phyloP scores from a whole-genome alignment of 2,797 vertebrate species.

The Propithecus perrieri region DNA sequence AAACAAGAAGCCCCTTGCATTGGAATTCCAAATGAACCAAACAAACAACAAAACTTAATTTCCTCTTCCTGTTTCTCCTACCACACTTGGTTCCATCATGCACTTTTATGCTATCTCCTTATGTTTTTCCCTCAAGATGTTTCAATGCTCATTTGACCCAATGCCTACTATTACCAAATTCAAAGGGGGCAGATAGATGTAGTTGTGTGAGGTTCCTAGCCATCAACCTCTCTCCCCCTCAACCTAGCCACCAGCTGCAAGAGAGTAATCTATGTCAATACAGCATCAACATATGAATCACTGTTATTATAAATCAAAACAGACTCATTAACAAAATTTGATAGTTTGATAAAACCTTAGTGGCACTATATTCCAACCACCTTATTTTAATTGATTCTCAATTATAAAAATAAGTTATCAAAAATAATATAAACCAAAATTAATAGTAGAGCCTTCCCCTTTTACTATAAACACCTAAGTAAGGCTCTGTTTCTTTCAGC shows the following conservation, averaged over 20 bases:
- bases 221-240: background rate
- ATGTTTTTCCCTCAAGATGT: background rate
- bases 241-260: background rate
- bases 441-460: background rate
- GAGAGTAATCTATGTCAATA: background rate
- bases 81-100: background rate
- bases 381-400: background rate
- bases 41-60: background rate
- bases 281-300: background rate
- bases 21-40: background rate
- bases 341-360: background rate
- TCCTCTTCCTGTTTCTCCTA: background rate
- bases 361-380: background rate
- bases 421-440: conserved; percentile 12
- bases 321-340: background rate
- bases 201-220: background rate
- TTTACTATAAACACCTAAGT: background rate
- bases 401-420: background rate
- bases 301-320: background rate
- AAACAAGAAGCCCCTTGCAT: background rate
- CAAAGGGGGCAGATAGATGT: background rate
- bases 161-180: background rate
- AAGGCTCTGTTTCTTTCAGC: background rate
- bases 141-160: background rate
- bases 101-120: background rate